Evolutionary conservation across 2,113 vertebrate genomes (phyloP), one percentile per base, ranked within the genome.

Genomic region (Pycnonotus jocosus): DNA sequence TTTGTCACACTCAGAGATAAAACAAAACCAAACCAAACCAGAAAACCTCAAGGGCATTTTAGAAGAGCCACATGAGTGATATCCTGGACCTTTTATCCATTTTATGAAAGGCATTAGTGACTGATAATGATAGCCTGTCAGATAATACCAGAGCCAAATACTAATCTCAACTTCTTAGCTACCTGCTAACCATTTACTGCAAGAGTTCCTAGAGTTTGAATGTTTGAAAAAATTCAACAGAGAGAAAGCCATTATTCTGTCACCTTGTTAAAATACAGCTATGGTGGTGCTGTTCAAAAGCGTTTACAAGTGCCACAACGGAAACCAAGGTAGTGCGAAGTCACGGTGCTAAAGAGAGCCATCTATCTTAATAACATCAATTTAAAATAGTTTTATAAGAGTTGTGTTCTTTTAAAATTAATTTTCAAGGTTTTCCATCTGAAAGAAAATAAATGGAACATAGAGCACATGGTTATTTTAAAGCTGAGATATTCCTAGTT

Each of bases 1-100:
- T 93, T 81, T 95, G 81, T 95, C 92, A 81, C 91, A 92, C 79
- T 96, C 96, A 95, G 86, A 96, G 95, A 97, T 96, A 96, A 96
- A 96, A 95, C 45, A 72, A 87, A 95, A 86, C 0, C 81, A 93
- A 94, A 86, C 5, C 66, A 93, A 93, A 90, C 1, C 62, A 85
- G 58, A 90, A 95, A 90, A 95, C 88, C 88, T 82, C 31, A 42
- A 11, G 78, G 50, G 25, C 86, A 86, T 90, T 97, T 96, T 87
- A 92, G 91, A 95, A 90, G 90, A 96, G 57, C 54, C 95, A 89
- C 57, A 48, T 86, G 95, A 89, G 57, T 84, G 80, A 95, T 95
- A 93, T 90, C 82, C 54, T 44, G 76, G 90, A 74, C 82, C 74
- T 97, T 96, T 93, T 69, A 95, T 93, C 74, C 56, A 30, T 89